Conservation (phyloP, 1,140 invertebrate genomes). For the Hydropsyche tenuis region DNA sequence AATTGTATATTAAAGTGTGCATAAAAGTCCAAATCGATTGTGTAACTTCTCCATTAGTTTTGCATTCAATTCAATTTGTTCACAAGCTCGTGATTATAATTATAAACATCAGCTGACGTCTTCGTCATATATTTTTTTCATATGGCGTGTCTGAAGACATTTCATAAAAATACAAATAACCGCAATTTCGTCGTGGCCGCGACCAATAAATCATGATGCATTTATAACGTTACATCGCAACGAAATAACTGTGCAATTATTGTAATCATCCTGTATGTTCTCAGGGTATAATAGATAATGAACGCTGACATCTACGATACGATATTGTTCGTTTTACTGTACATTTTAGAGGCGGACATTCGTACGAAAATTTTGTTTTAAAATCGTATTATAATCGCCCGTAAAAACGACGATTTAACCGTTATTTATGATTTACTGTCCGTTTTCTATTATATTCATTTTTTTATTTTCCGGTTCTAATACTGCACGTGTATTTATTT, state of each 20-base stretch:
- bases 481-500: too few relatives aligned
- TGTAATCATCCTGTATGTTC: conserved; percentile 9
- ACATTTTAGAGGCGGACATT: not conserved
- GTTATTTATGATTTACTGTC: not conserved
- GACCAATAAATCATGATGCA: not conserved
- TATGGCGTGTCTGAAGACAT: not conserved
- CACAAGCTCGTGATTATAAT: too few relatives aligned
- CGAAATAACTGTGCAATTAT: not conserved
- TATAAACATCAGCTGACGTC: too few relatives aligned
- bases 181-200: not conserved
- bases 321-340: conserved; percentile 7
- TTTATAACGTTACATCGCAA: not conserved
- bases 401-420: conserved; percentile 9
- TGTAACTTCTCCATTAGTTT: too few relatives aligned
- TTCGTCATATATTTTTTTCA: not conserved
- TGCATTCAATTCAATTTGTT: too few relatives aligned
- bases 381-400: conserved; percentile 18
- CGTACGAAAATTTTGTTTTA: not conserved
- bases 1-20: too few relatives aligned
- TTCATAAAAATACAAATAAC: not conserved
- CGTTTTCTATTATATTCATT: too few relatives aligned
- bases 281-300: conserved; percentile 15
- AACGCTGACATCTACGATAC: not conserved
- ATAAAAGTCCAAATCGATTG: too few relatives aligned
- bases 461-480: too few relatives aligned